Percentiles rank a stretch among this genome's conserved stretches.
Evolutionary conservation across 2,888 invertebrate genomes (phyloP).

Genomic region (Folsomia manolachei): DNA sequence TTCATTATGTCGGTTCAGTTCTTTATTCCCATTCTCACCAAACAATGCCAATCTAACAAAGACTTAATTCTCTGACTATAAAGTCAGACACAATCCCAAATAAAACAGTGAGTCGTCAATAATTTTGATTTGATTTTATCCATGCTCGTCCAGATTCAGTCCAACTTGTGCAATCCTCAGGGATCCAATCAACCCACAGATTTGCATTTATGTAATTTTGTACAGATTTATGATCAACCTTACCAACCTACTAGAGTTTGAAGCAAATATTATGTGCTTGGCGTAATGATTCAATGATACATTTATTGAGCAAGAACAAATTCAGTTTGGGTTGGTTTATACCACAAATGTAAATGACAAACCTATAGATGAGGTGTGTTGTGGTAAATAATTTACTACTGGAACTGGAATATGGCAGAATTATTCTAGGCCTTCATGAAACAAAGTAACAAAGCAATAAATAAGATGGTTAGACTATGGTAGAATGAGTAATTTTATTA

Average conservation of each 20-base stretch:
- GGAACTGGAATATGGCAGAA: not conserved
- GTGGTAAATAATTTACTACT: not conserved
- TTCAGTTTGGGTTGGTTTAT: not conserved
- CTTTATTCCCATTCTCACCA: no score
- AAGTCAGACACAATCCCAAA: no score
- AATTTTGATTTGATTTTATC: not conserved
- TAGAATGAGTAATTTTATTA: conserved; percentile 3
- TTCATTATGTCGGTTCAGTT: not conserved
- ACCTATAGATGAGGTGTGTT: no score
- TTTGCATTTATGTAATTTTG: not conserved
- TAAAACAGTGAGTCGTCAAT: not conserved
- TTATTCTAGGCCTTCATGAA: not conserved
- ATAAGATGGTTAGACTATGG: conserved; percentile 11
- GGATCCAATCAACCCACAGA: not conserved
- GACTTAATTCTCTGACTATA: no score
- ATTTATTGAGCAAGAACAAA: not conserved
- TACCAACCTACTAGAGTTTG: not conserved
- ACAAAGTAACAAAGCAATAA: not conserved
- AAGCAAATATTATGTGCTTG: not conserved
- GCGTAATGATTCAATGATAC: not conserved
- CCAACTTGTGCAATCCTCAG: not conserved
- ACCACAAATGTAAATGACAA: no score
- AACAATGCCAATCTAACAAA: no score
- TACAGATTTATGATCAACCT: not conserved
- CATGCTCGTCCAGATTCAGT: not conserved